phyloP scores from a whole-genome alignment of 2,113 vertebrate genomes.

The Ramphastos sulfuratus region DNA sequence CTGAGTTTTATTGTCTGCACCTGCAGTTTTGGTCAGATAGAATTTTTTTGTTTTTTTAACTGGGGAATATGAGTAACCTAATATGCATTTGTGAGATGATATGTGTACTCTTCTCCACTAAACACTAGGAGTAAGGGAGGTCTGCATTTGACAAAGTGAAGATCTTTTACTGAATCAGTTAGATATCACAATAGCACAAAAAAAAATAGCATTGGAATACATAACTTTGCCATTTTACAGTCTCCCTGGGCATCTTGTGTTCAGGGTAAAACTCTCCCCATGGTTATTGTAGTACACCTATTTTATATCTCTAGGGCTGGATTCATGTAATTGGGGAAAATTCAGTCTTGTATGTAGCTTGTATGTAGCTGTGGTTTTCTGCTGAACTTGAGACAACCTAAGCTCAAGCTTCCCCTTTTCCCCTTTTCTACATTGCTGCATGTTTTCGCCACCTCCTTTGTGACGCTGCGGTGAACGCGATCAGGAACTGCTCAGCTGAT shows the following conservation, averaged over 20 bases:
- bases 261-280: background rate
- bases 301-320: background rate
- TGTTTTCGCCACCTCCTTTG: conserved; percentile 33
- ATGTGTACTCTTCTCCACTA: background rate
- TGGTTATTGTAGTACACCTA: background rate
- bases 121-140: background rate
- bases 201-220: background rate
- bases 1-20: background rate
- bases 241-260: background rate
- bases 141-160: background rate
- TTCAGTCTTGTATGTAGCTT: background rate
- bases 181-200: background rate
- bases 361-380: background rate
- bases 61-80: background rate
- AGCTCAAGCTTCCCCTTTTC: background rate
- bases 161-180: background rate
- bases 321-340: background rate
- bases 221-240: background rate
- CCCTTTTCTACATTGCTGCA: background rate
- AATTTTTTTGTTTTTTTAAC: background rate
- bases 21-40: background rate
- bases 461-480: background rate
- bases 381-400: background rate
- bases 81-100: background rate
- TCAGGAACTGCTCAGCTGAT: conserved; percentile 44